Evolutionary conservation across 2,888 invertebrate species (phyloP), one percentile per base, ranked within the genome.

Genomic region (Nomada ruficornis): DNA sequence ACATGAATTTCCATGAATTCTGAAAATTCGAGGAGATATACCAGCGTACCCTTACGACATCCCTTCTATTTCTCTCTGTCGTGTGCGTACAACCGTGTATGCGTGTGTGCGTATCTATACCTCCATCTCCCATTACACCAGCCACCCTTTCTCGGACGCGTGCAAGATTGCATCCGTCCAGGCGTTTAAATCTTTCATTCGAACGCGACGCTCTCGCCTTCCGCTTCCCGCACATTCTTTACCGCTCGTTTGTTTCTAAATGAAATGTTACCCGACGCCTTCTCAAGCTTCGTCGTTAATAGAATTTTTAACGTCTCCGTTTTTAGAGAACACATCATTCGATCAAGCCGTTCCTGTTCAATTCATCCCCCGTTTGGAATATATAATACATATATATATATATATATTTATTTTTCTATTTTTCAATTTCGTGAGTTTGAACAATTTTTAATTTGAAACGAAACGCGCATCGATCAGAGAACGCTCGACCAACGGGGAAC

Each of bases 1-100:
- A 85, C 78, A 75, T 67, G 85, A 70, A 84, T 76, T 75, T 72
- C 76, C 76, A 63, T 69, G 72, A 81, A 81, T 64, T 76, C 54
- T 50, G 73, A 69, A 74, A 82, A 75, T 75, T 83, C 77, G 74
- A 71, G 70, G 74, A 78, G 83, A 83, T 73, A 75, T 54, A 83
- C 63, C 83, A 55, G 74, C 83, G 83, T 77, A 80, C 76, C 69
- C 80, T 82, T 73, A 60, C 76, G 65, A 76, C 69, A 60, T 76
- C 62, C 67, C 57, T 73, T 74, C 63, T 36, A 59, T 65, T 67
- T 69, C 52, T 42, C 64, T 42, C 59, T 44, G 50, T 79, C 55
- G 68, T 77, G 83, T 80, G 79, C 83, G 79, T 77, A 80, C 73
- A 78, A 67, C 59, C 59, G 72, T 68, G 76, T 72, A 78, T 83